A percentile compares a stretch with the other conserved stretches of the same genome.
Evolutionary conservation across 2,797 vertebrate genomes (phyloP).

Genomic region (Petrocephalus sullivani): DNA sequence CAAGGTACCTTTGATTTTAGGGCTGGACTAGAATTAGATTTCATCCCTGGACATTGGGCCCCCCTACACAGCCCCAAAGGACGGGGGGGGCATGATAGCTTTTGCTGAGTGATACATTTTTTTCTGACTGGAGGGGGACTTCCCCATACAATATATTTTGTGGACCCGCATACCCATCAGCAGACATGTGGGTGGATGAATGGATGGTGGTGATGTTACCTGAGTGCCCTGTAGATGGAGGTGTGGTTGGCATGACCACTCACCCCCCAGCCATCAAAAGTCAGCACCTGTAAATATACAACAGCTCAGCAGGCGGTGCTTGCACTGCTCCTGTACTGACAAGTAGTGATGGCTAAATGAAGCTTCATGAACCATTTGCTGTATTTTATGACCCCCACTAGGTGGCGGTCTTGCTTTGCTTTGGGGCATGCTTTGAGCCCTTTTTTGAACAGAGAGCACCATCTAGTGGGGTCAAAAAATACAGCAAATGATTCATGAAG

Average conservation of each 20-base stretch:
- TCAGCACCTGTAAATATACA: slow-evolving; percentile 77
- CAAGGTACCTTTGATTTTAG: not conserved
- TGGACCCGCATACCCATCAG: not conserved
- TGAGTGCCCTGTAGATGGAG: slow-evolving; percentile 69
- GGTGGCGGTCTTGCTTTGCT: too few species aligned
- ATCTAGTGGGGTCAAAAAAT: too few species aligned
- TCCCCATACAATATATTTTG: not conserved
- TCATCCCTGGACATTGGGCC: too few species aligned
- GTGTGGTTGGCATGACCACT: slow-evolving; percentile 87
- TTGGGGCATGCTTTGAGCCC: too few species aligned
- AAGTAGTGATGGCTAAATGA: not conserved
- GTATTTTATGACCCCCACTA: too few species aligned
- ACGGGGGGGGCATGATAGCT: not conserved
- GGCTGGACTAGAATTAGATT: too few species aligned
- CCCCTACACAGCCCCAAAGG: too few species aligned
- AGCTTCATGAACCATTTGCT: too few species aligned
- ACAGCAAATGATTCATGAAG: too few species aligned
- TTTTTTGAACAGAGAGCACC: too few species aligned
- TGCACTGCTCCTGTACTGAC: not conserved
- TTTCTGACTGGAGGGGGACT: not conserved
- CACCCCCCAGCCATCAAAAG: slow-evolving; percentile 85
- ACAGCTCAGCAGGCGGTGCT: not conserved
- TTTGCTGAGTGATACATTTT: not conserved
- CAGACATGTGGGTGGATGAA: not conserved
- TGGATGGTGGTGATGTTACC: slow-evolving; percentile 47